Conservation (phyloP, 2,113 vertebrate genomes). For the Calidris pugnax region DNA sequence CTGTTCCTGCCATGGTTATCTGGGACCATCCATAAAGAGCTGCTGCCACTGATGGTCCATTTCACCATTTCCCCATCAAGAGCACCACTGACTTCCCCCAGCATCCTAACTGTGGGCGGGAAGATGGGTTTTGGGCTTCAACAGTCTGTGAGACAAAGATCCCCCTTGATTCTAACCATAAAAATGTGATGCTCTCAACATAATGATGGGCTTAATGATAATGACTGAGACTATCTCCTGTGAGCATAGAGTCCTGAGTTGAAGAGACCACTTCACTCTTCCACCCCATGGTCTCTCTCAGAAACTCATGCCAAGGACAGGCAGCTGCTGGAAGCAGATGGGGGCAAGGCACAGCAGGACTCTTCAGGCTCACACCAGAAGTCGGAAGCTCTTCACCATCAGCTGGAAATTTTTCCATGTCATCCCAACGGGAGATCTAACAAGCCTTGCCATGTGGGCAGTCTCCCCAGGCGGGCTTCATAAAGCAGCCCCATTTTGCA, state of each 20-base stretch:
- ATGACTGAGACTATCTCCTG: not conserved
- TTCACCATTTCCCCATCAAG: not conserved
- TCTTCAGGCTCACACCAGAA: not conserved
- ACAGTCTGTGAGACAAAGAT: not conserved
- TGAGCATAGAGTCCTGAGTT: not conserved
- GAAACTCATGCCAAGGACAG: not conserved
- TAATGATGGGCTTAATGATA: not conserved
- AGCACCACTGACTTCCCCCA: not conserved
- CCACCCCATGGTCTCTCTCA: not conserved
- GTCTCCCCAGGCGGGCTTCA: not conserved
- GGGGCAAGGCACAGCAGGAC: not conserved
- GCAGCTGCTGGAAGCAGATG: not conserved
- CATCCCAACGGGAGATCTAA: not conserved
- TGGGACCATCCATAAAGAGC: not conserved
- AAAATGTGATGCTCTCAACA: rapidly evolving
- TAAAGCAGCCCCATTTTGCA: not conserved
- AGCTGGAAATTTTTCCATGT: not conserved
- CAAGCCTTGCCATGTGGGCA: not conserved
- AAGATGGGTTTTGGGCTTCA: not conserved
- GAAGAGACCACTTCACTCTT: not conserved
- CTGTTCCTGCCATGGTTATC: not conserved
- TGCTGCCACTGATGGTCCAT: not conserved
- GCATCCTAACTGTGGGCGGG: not conserved
- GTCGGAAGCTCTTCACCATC: not conserved
- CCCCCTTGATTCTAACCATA: not conserved